These are phyloP conservation scores for Pachycephus smyrnensis DNA, from an alignment of 2,888 invertebrate species.

Conservation along the genomic window DNA sequence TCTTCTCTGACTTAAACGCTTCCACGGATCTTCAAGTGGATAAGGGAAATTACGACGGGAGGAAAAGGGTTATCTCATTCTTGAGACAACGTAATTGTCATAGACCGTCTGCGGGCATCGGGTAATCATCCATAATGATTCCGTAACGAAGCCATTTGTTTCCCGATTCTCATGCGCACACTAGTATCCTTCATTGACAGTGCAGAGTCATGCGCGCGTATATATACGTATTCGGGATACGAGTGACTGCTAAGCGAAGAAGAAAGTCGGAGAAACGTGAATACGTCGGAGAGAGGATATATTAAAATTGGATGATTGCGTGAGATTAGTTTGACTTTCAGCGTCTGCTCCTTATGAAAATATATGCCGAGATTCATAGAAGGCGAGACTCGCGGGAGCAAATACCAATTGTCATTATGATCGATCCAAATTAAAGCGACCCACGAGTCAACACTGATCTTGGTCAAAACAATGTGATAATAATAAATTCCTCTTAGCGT, in stretches of 20 bases:
- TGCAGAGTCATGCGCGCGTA: background rate
- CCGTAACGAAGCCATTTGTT: conserved; percentile 54
- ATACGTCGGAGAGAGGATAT: background rate
- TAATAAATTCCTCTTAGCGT: background rate
- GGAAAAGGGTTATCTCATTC: background rate
- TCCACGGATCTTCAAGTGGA: background rate
- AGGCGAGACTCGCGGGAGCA: background rate
- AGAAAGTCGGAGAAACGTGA: conserved; percentile 9
- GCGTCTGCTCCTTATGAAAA: background rate
- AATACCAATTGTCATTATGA: background rate
- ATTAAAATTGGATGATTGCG: conserved; percentile 54
- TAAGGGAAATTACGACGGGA: background rate
- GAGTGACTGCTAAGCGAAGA: background rate
- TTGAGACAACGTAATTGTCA: background rate
- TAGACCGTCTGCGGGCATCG: conserved; percentile 6
- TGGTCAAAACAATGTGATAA: background rate
- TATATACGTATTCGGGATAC: background rate
- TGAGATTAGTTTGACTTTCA: conserved; percentile 50
- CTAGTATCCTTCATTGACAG: background rate
- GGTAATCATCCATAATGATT: conserved; percentile 43
- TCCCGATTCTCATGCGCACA: conserved; percentile 17
- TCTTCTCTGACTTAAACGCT: background rate
- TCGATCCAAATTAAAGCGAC: background rate
- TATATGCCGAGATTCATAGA: background rate
- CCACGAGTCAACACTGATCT: background rate